These are phyloP conservation scores for Drosophila demipolita DNA, from an alignment of 2,888 invertebrate genomes.

Conservation along the genomic window DNA sequence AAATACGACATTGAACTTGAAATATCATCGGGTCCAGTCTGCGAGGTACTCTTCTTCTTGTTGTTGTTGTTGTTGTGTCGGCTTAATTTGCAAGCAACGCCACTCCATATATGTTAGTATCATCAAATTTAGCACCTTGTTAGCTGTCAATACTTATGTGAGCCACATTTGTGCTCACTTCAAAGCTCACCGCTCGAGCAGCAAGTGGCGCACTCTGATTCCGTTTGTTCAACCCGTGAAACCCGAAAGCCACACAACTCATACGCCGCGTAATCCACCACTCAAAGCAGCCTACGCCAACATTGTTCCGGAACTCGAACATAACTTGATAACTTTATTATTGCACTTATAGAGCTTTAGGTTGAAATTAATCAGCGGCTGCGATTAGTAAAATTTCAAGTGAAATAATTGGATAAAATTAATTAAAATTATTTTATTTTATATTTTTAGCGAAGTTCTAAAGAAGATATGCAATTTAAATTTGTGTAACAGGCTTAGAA, in stretches of 20 bases:
- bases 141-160: conserved; percentile 66
- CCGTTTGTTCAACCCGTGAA: conserved; percentile 58
- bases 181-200: conserved; percentile 62
- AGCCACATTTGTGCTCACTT: conserved; percentile 58
- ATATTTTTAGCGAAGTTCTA: too few species aligned
- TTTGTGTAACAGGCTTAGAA: too few species aligned
- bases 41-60: conserved; percentile 9
- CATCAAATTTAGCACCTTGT: conserved; percentile 76
- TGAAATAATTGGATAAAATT: not conserved
- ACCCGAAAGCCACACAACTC: conserved; percentile 51
- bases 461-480: too few species aligned
- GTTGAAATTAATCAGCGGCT: conserved; percentile 5
- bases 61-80: conserved; percentile 5
- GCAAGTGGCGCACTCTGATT: conserved; percentile 57
- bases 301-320: conserved; percentile 3
- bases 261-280: conserved; percentile 61
- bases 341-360: conserved; percentile 17
- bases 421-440: too few species aligned
- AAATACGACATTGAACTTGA: conserved; percentile 69
- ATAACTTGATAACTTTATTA: conserved; percentile 25
- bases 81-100: conserved; percentile 55
- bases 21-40: conserved; percentile 50
- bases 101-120: conserved; percentile 46
- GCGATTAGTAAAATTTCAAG: not conserved
- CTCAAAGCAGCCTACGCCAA: conserved; percentile 42